phyloP scores from a whole-genome alignment of 2,888 invertebrate genomes.

The Galeruca laticollis region DNA sequence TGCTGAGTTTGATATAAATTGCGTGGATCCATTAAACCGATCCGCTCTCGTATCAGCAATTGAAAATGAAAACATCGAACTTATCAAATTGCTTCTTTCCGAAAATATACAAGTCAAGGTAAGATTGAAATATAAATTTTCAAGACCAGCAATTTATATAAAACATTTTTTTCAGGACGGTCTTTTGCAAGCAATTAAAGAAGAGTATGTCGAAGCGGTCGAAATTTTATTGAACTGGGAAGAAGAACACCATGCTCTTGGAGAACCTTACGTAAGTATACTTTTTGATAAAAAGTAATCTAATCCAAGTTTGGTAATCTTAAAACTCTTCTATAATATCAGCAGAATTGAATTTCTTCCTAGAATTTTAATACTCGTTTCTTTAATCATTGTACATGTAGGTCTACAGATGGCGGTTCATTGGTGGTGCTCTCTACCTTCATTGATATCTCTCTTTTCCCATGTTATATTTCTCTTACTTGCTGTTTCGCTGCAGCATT shows the following conservation, averaged over 20 bases:
- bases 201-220: constrained; percentile 98
- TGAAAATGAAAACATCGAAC: constrained; percentile 96
- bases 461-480: too few relatives aligned
- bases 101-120: constrained; percentile 88
- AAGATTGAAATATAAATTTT: constrained; percentile 47
- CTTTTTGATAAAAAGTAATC: too few relatives aligned
- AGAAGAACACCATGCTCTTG: constrained; percentile 81
- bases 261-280: constrained; percentile 81
- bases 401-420: too few relatives aligned
- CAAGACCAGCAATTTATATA: background rate
- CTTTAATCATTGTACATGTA: too few relatives aligned
- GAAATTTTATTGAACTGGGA: constrained; percentile 93
- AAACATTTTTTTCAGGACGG: constrained; percentile 78
- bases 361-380: too few relatives aligned
- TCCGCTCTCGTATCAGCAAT: constrained; percentile 95
- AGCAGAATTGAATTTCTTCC: too few relatives aligned
- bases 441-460: too few relatives aligned
- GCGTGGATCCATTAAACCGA: constrained; percentile 94
- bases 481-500: too few relatives aligned
- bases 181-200: constrained; percentile 94
- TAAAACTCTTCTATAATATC: too few relatives aligned
- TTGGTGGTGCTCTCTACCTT: too few relatives aligned
- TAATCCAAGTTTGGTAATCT: too few relatives aligned
- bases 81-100: constrained; percentile 85
- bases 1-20: constrained; percentile 88